phyloP scores from a whole-genome alignment of 2,113 vertebrate genomes.

The Canis aureus region DNA sequence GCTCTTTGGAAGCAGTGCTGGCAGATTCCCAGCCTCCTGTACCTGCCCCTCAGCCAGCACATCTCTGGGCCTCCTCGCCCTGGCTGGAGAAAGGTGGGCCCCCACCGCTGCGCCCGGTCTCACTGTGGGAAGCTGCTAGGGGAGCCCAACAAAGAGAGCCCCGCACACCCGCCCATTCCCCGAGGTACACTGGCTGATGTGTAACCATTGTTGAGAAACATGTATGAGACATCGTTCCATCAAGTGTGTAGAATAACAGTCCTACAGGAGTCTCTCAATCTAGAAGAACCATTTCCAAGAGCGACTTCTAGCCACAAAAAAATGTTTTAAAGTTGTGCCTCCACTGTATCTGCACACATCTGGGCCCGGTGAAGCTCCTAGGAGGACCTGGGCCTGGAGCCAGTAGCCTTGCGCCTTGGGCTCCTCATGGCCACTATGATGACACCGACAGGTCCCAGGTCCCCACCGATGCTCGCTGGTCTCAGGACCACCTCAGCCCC shows the following conservation, averaged over 20 bases:
- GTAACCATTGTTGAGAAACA: rapidly evolving
- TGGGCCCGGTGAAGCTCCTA: background rate
- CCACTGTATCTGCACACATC: rapidly evolving
- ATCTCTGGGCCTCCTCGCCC: background rate
- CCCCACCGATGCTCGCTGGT: background rate
- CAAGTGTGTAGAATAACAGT: background rate
- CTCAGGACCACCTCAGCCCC: background rate
- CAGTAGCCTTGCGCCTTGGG: background rate
- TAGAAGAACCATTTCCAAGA: background rate
- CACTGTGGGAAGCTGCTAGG: too few species aligned
- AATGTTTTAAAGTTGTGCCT: too few species aligned
- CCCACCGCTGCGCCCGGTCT: too few species aligned
- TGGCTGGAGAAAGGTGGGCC: background rate
- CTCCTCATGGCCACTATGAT: background rate
- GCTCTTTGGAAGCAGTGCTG: background rate
- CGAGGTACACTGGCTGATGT: rapidly evolving
- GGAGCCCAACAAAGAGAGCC: background rate
- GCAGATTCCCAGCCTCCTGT: rapidly evolving
- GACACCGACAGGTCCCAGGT: background rate
- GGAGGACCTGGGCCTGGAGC: background rate
- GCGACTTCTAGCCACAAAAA: background rate
- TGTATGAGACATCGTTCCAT: background rate
- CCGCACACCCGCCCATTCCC: background rate
- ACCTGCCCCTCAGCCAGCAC: background rate
- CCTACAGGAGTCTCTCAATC: background rate